Percentiles rank a stretch among this genome's conserved stretches.
Conservation (phyloP, 2,888 invertebrate species). For the Tenthredo notha region DNA sequence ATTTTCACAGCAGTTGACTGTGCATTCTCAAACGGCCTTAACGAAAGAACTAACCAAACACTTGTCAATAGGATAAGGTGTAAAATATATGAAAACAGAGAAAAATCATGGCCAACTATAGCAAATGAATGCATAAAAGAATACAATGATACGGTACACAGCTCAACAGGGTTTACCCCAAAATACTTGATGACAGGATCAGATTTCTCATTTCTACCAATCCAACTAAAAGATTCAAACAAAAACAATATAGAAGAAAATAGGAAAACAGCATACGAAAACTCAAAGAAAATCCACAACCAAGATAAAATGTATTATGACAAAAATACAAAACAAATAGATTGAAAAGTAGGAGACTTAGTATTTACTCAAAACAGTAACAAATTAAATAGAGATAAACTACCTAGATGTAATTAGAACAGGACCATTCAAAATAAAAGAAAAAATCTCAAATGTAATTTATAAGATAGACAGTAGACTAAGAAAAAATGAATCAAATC, state of each 20-base stretch:
- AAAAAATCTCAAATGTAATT: conserved; percentile 58
- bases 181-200: conserved; percentile 55
- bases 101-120: conserved; percentile 57
- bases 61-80: conserved; percentile 54
- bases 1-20: conserved; percentile 61
- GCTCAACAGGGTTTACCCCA: conserved; percentile 52
- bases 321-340: conserved; percentile 48
- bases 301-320: conserved; percentile 58
- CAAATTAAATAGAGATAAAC: conserved; percentile 58
- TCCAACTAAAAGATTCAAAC: neutral
- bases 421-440: conserved; percentile 57
- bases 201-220: conserved; percentile 33
- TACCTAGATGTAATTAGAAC: conserved; percentile 55
- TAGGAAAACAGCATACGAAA: conserved; percentile 47
- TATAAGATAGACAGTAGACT: conserved; percentile 52
- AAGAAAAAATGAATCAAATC: conserved; percentile 48
- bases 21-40: conserved; percentile 4
- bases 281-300: conserved; percentile 56
- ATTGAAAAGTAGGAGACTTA: conserved; percentile 57
- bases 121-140: conserved; percentile 59
- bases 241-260: conserved; percentile 21
- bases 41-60: conserved; percentile 55
- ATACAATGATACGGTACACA: conserved; percentile 58
- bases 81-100: conserved; percentile 55
- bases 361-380: conserved; percentile 57